Evolutionary conservation across 2,888 invertebrate genomes (phyloP).

Genomic region (Thymelicus acteon): DNA sequence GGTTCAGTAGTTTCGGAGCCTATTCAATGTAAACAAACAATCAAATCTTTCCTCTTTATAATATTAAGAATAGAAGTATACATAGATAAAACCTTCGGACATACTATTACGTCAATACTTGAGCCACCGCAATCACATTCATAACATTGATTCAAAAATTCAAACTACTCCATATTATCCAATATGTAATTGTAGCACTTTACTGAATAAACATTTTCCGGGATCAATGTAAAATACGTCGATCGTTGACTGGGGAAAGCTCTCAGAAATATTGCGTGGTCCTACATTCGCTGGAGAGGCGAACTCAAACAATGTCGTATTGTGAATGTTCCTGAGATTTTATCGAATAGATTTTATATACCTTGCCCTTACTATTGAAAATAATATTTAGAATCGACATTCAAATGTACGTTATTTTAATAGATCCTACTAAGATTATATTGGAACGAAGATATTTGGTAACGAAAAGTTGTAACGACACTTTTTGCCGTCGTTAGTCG

Average conservation of each 20-base stretch:
- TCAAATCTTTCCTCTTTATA: too few species aligned
- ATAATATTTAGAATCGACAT: background rate
- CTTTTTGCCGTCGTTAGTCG: too few species aligned
- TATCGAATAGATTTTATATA: slow-evolving; percentile 57
- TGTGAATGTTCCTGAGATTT: slow-evolving; percentile 60
- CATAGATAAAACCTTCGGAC: too few species aligned
- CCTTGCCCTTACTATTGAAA: slow-evolving; percentile 14
- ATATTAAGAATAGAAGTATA: too few species aligned
- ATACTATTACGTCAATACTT: too few species aligned
- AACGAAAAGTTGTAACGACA: too few species aligned
- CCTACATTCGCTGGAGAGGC: slow-evolving; percentile 48
- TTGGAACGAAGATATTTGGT: too few species aligned
- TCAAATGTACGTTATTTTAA: too few species aligned
- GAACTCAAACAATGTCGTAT: slow-evolving; percentile 56
- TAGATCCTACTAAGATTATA: too few species aligned
- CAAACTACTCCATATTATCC: background rate
- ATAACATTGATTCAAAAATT: background rate
- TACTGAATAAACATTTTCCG: slow-evolving; percentile 24
- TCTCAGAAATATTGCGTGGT: slow-evolving; percentile 32
- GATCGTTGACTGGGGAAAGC: slow-evolving; percentile 33
- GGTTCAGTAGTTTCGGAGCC: too few species aligned
- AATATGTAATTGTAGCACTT: slow-evolving; percentile 9
- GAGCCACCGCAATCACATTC: too few species aligned
- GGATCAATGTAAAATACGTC: slow-evolving; percentile 30
- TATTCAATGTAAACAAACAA: too few species aligned